Base-by-base conservation (phyloP, 2,113 vertebrate species). In the Chloebia gouldiae region DNA sequence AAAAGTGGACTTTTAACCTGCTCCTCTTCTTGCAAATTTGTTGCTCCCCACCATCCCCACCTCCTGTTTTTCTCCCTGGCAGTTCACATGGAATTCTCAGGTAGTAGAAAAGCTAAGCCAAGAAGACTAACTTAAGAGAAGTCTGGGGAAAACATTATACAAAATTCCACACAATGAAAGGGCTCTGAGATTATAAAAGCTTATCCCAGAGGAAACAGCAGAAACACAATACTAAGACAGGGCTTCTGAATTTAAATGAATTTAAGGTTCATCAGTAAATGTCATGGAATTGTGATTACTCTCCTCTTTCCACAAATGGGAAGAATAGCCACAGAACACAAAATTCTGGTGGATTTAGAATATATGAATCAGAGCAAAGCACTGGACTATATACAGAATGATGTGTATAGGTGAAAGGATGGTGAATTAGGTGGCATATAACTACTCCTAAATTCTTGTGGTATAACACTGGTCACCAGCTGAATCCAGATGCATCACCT, bases 51-150 rank as follows among this genome's bases (percentile, higher is more conserved):
- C 45, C 14, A 72, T 71, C 30, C 23, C 20, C 40, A 85, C 17
- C 61, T 72, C 64, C 44, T 72, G 16, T 72, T 89, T 81, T 66
- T 24, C 28, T 85, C 63, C 45, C 76, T 95, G 89, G 81, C 81
- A 93, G 77, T 64, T 93, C 45, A 49, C 37, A 76, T 28, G 80
- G 86, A 95, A 93, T 75, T 92, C 65, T 93, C 80, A 81, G 59
- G 61, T 87, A 92, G 19, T 76, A 76, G 60, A 11, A 93, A 87
- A 91, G 30, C 50, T 49, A 92, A 87, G 81, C 47, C 81, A 95
- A 93, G 79, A 53, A 30, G 61, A 84, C 50, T 86, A 72, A 93
- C 6, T 83, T 71, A 39, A 86, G 54, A 83, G 33, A 94, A 91
- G 57, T 71, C 86, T 95, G 81, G 73, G 40, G 37, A 72, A 95